phyloP scores from a whole-genome alignment of 2,113 vertebrate genomes.

The Diphyllodes magnificus region DNA sequence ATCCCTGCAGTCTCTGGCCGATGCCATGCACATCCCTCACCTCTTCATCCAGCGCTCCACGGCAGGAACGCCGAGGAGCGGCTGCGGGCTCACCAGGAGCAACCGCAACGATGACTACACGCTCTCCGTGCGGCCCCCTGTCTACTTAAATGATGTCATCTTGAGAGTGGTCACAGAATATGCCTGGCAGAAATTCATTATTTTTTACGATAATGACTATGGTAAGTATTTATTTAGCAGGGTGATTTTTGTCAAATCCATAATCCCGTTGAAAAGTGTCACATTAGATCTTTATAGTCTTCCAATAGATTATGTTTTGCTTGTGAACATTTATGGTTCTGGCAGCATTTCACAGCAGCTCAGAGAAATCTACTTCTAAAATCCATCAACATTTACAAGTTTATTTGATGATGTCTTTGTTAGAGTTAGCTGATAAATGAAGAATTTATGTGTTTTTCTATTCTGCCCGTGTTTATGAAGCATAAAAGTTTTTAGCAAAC shows the following conservation, averaged over 20 bases:
- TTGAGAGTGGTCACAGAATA: slow-evolving; percentile 93
- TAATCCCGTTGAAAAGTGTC: not conserved
- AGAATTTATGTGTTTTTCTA: not conserved
- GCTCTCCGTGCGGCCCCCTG: slow-evolving; percentile 90
- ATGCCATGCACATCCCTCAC: slow-evolving; percentile 98
- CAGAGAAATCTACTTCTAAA: not conserved
- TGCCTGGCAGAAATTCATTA: slow-evolving; percentile 97
- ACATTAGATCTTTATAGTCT: not conserved
- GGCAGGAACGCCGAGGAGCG: slow-evolving; percentile 84
- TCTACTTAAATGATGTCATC: slow-evolving; percentile 96
- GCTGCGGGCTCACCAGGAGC: slow-evolving; percentile 84
- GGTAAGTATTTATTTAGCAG: slow-evolving; percentile 75
- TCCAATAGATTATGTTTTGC: not conserved
- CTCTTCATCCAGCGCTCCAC: slow-evolving; percentile 93
- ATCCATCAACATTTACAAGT: not conserved
- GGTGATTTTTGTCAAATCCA: not conserved
- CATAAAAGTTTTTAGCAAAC: not conserved
- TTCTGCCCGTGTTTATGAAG: not conserved
- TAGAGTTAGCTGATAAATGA: not conserved
- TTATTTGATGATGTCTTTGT: not conserved
- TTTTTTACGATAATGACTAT: slow-evolving; percentile 95
- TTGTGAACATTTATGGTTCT: not conserved
- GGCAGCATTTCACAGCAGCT: not conserved
- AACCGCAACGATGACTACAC: slow-evolving; percentile 91
- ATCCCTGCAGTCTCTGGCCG: slow-evolving; percentile 90